phyloP scores from a whole-genome alignment of 2,888 invertebrate genomes.

The Ectropis crepuscularia region DNA sequence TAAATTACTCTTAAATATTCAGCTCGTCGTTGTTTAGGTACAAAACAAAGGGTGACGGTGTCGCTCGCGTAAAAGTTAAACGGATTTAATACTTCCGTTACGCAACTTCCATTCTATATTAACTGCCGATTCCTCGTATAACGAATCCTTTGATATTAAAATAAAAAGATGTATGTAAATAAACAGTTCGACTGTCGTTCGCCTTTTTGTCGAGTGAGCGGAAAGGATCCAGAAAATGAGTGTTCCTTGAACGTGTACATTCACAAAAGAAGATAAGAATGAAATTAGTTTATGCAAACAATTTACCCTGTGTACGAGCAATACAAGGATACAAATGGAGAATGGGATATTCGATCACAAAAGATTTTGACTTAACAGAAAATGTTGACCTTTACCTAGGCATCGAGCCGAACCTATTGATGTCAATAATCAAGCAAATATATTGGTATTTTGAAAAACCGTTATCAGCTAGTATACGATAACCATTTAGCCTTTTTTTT shows the following conservation, averaged over 20 bases:
- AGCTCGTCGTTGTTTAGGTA: conserved; percentile 63
- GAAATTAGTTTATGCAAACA: conserved; percentile 57
- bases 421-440: too few species aligned
- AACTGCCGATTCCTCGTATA: conserved; percentile 67
- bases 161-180: conserved; percentile 48
- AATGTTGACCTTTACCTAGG: too few species aligned
- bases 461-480: too few species aligned
- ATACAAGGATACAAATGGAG: conserved; percentile 47
- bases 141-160: conserved; percentile 58
- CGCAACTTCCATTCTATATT: conserved; percentile 64
- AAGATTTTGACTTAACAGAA: conserved; percentile 6
- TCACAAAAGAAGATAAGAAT: conserved; percentile 57
- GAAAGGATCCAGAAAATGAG: conserved; percentile 53
- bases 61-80: conserved; percentile 65
- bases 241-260: conserved; percentile 51
- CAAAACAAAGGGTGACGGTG: conserved; percentile 67
- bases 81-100: conserved; percentile 67
- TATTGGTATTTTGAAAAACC: too few species aligned
- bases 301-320: conserved; percentile 41
- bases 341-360: conserved; percentile 26
- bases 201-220: conserved; percentile 48
- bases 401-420: too few species aligned
- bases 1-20: conserved; percentile 75
- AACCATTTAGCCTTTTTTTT: too few species aligned
- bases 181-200: conserved; percentile 42